Evolutionary conservation across 2,113 vertebrate species (phyloP).

Genomic region (Ibidorhyncha struthersii): DNA sequence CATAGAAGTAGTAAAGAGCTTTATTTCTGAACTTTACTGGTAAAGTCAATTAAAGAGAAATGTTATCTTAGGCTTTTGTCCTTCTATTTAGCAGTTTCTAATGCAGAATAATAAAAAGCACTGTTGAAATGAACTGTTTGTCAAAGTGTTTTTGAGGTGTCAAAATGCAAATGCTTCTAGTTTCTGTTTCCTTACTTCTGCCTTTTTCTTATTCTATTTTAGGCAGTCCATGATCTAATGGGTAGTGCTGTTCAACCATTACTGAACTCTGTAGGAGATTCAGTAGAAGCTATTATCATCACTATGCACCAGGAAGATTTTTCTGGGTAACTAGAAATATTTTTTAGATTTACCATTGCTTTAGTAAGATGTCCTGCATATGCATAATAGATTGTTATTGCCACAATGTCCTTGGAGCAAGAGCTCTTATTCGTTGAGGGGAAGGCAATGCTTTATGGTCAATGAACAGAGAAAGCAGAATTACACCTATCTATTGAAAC

Average conservation of each 20-base stretch:
- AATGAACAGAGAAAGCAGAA: background rate
- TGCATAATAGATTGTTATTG: constrained; percentile 15
- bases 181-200: constrained; percentile 31
- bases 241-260: constrained; percentile 89
- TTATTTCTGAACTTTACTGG: background rate
- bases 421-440: background rate
- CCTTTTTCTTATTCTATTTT: constrained; percentile 43
- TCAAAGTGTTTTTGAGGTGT: background rate
- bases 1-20: background rate
- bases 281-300: constrained; percentile 96
- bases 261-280: constrained; percentile 91
- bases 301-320: constrained; percentile 98
- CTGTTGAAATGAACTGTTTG: background rate
- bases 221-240: constrained; percentile 90
- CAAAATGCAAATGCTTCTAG: background rate
- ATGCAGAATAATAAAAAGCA: background rate
- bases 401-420: background rate
- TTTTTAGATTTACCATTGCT: background rate
- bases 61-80: background rate
- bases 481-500: background rate
- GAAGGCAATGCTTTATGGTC: background rate
- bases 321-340: constrained; percentile 81
- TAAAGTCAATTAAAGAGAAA: background rate
- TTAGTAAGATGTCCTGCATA: background rate
- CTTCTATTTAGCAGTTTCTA: background rate